These are phyloP conservation scores for Busseola fusca DNA, from an alignment of 2,888 invertebrate genomes.

Conservation along the genomic window DNA sequence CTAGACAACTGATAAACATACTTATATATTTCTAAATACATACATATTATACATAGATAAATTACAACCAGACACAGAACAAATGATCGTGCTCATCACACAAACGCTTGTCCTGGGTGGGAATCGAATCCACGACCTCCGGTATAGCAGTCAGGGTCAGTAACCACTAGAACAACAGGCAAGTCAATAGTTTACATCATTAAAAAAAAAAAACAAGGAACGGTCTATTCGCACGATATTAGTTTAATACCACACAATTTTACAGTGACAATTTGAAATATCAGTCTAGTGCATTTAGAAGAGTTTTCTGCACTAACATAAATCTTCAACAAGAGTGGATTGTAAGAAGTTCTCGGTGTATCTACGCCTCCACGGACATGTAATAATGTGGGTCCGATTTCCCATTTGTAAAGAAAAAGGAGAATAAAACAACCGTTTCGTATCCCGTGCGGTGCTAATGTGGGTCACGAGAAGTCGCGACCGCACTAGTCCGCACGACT, in stretches of 20 bases:
- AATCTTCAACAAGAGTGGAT: constrained; percentile 56
- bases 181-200: no score
- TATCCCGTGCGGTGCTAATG: constrained; percentile 71
- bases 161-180: no score
- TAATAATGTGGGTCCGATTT: constrained; percentile 76
- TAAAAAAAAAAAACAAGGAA: background rate
- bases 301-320: constrained; percentile 53
- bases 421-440: constrained; percentile 70
- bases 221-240: background rate
- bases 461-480: constrained; percentile 54
- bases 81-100: no score
- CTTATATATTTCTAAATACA: no score
- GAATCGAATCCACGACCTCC: no score
- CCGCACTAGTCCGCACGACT: constrained; percentile 22
- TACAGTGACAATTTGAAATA: constrained; percentile 45
- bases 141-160: no score
- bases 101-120: no score
- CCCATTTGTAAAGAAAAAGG: constrained; percentile 77
- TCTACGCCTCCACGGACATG: constrained; percentile 58
- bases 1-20: no score
- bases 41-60: no score
- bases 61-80: no score
- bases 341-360: constrained; percentile 50
- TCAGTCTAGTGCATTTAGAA: constrained; percentile 34
- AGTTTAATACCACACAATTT: background rate